Conservation (phyloP, 2,113 vertebrate genomes). For the Cyphomyrus discorhynchus region DNA sequence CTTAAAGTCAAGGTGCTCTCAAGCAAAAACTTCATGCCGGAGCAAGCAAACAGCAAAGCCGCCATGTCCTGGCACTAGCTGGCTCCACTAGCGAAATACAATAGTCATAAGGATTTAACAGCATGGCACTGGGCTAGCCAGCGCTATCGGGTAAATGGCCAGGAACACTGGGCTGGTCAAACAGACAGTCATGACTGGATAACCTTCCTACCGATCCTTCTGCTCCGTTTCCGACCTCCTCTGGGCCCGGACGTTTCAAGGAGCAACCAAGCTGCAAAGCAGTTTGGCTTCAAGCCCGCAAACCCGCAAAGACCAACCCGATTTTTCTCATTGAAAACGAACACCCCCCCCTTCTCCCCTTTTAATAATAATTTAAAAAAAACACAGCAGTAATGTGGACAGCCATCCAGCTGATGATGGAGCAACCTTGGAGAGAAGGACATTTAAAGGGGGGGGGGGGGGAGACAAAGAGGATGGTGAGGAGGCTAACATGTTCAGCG, state of each 20-base stretch:
- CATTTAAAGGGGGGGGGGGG: background rate
- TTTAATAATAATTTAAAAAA: background rate
- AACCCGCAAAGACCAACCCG: background rate
- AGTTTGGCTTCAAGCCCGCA: background rate
- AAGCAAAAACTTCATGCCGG: constrained; percentile 38
- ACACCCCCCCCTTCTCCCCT: background rate
- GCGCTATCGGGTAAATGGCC: background rate
- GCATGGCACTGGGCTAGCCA: background rate
- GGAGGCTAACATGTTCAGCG: background rate
- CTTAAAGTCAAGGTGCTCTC: constrained; percentile 9
- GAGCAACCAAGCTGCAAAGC: background rate
- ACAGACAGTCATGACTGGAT: background rate
- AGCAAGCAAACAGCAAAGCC: constrained; percentile 33
- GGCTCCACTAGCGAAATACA: constrained; percentile 18
- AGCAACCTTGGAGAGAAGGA: background rate
- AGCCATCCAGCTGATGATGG: background rate
- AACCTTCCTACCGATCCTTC: background rate
- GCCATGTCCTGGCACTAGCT: constrained; percentile 30
- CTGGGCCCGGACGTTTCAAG: background rate
- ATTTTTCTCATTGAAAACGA: background rate
- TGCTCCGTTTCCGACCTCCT: background rate
- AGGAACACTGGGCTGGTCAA: background rate
- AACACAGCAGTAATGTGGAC: background rate
- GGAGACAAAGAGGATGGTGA: background rate
- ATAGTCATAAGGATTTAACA: background rate